Percentiles rank a stretch among this genome's conserved stretches.
These are phyloP conservation scores for Poeciliopsis retropinna DNA, from an alignment of 2,113 vertebrate genomes.

Conservation along the genomic window DNA sequence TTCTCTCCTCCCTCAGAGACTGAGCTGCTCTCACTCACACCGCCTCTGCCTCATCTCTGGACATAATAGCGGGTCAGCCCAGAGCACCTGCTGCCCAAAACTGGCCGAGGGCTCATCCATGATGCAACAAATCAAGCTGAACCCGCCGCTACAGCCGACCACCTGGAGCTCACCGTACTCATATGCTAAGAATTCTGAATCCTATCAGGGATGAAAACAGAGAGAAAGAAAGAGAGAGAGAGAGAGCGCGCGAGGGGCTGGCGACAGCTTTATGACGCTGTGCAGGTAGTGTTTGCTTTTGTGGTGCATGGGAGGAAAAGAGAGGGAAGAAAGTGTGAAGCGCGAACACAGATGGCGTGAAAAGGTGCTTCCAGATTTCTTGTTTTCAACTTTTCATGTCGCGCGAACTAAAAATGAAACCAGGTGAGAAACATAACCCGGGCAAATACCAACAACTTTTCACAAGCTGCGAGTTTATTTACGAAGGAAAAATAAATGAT, in stretches of 20 bases:
- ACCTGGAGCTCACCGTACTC: neutral
- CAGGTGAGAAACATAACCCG: no score
- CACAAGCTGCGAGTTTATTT: no score
- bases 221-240: no score
- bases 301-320: neutral
- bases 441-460: no score
- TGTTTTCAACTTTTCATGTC: no score
- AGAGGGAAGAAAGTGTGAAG: neutral
- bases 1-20: slow-evolving; percentile 8
- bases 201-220: neutral
- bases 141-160: slow-evolving; percentile 9
- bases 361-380: no score
- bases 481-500: no score
- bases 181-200: neutral
- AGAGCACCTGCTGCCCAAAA: slow-evolving; percentile 60
- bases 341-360: neutral
- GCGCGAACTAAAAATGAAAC: no score
- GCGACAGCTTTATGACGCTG: slow-evolving; percentile 6
- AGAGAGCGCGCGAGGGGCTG: neutral
- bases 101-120: slow-evolving; percentile 24
- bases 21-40: slow-evolving; percentile 6
- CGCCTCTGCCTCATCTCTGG: slow-evolving; percentile 45
- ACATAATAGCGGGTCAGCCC: slow-evolving; percentile 56
- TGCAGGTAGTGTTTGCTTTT: neutral
- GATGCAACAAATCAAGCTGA: slow-evolving; percentile 29